A percentile compares a stretch with the other conserved stretches of the same genome.
phyloP scores from a whole-genome alignment of 2,113 vertebrate genomes.

The Fregata magnificens region DNA sequence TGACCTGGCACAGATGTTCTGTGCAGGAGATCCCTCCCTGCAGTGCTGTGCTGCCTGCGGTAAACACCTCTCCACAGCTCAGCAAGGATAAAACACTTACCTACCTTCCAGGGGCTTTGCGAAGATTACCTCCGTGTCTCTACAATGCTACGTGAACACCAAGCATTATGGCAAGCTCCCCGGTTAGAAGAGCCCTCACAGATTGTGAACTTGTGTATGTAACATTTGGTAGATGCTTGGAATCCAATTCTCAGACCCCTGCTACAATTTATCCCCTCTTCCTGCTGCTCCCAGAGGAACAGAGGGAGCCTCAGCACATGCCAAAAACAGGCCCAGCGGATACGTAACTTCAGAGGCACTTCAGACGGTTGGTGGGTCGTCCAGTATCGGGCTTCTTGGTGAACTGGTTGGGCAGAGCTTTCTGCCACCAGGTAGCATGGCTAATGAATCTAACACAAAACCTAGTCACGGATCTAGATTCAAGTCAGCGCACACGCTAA shows the following conservation, averaged over 20 bases:
- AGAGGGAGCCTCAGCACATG: background rate
- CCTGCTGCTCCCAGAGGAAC: background rate
- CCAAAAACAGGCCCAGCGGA: rapidly evolving
- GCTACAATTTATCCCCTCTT: background rate
- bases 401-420: background rate
- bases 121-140: background rate
- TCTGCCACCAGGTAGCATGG: background rate
- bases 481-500: background rate
- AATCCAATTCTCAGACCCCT: background rate
- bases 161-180: background rate
- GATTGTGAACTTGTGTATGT: background rate
- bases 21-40: background rate
- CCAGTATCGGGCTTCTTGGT: background rate
- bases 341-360: rapidly evolving
- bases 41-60: background rate
- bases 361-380: background rate
- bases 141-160: background rate
- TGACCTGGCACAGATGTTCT: background rate
- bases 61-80: background rate
- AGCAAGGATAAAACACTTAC: background rate
- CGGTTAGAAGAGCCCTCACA: background rate
- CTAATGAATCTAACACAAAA: background rate
- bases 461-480: rapidly evolving
- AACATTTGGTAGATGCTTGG: background rate
- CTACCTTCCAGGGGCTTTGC: background rate